Evolutionary conservation across 2,797 vertebrate species (phyloP).

Genomic region (Leptodactylus fallax): DNA sequence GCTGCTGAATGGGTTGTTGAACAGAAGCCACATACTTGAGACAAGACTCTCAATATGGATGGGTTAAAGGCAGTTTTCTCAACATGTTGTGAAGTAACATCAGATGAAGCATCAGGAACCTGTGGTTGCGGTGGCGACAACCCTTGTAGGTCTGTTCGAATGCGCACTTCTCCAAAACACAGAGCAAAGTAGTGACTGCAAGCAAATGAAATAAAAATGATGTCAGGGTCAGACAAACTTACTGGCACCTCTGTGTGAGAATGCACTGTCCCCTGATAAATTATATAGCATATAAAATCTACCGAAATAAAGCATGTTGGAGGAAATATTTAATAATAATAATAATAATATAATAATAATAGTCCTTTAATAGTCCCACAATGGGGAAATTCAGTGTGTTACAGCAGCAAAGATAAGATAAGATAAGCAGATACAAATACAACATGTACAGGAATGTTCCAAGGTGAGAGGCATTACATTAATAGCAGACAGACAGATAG

Average conservation of each 20-base stretch:
- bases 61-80: slow-evolving; percentile 77
- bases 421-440: no score
- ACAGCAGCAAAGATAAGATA: no score
- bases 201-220: not conserved
- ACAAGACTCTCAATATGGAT: slow-evolving; percentile 82
- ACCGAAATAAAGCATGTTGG: not conserved
- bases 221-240: no score
- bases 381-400: no score
- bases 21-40: slow-evolving; percentile 80
- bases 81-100: slow-evolving; percentile 64
- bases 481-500: no score
- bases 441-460: no score
- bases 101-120: slow-evolving; percentile 34
- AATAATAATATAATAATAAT: no score
- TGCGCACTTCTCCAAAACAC: slow-evolving; percentile 90
- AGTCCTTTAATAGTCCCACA: no score
- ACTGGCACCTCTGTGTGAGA: no score
- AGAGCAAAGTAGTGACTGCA: slow-evolving; percentile 89
- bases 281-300: not conserved
- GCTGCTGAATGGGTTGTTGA: not conserved
- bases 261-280: not conserved
- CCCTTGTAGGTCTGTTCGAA: slow-evolving; percentile 87
- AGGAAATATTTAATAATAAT: not conserved
- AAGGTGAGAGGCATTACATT: no score
- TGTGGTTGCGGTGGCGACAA: slow-evolving; percentile 67